Base-by-base conservation (phyloP, 2,797 vertebrate species). In the Neostethus bicornis region DNA sequence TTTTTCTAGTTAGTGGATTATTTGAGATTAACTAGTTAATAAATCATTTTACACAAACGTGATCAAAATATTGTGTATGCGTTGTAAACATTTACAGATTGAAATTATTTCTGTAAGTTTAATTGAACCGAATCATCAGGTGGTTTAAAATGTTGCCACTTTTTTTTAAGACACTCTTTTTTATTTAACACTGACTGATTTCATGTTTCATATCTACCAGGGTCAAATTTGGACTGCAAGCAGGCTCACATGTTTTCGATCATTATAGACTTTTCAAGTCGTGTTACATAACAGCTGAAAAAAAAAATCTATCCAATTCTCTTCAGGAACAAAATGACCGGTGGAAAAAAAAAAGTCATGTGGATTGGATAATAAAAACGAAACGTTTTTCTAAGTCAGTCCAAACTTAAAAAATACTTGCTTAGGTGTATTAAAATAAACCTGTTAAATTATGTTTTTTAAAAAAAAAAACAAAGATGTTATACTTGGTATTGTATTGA, bases 221-320 rank as follows among this genome's bases (percentile, higher is more conserved):
- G 39, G 28, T 41, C 3, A 19, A 13, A 24, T 21, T 24, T n/a
- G 48, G n/a, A 26, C 49, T 19, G 29, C 41, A 8, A 46, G 31
- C 35, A 39, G 28, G 20, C 13, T 8, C 39, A 16, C 7, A 14
- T 17, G n/a, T 17, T 17, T 37, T 35, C 16, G 17, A 2, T 38
- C 16, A 16, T 17, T 4, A 38, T 4, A 38, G 19, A 49, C 20
- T 13, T 16, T 45, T 45, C 45, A 17, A 17, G 14, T n/a, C 37
- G 25, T 34, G 26, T 61, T 52, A 45, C 32, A 45, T 51, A 52
- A 61, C 49, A 20, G 14, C 8, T 14, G 17, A 47, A 57, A 25
- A 47, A 57, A 25, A 47, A 35, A 37, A 7, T 21, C 24, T 34
- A 14, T 32, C 31, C 31, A 11, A 3, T 31, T 31, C n/a, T 17